Base-by-base conservation (phyloP, 1,140 invertebrate species). In the Megalopta genalis region DNA sequence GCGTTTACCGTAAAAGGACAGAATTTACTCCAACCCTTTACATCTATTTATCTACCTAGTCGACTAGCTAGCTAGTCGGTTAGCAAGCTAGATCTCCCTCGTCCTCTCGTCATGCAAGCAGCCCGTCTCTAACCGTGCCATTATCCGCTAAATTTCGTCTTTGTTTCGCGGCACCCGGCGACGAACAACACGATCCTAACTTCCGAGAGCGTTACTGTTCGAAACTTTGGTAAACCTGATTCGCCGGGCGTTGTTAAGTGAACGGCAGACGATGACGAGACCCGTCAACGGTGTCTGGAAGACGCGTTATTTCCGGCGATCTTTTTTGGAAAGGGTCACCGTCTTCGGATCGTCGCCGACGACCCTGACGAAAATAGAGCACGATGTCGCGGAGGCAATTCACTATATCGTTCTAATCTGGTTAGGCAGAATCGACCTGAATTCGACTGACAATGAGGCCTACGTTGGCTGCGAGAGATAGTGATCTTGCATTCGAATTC, bases 361-460 rank as follows among this genome's bases (percentile, higher is more conserved):
- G 66, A n/a, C 57, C 64, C 27, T 68, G 77, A 0, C 23, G 74
- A 84, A 86, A 89, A 88, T 88, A 88, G 80, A 54, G 79, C 83
- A 84, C 71, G 4, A 59, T 67, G 39, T 63, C 77, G 39, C 54
- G 54, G 66, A 52, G 14, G 77, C 87, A 89, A 90, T 90, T 88
- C 84, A 80, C 82, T 76, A 49, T 54, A 66, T 84, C 25, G 60
- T 73, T 83, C 85, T 87, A 89, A 91, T 89, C 84, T 88, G 62
- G 77, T 90, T 90, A 90, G 63, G 57, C 14, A 66, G 74, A 88
- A 87, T 88, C 65, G 42, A 12, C 66, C 39, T 80, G 77, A 84
- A 87, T 89, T 87, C 32, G 32, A 32, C 32, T 4, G 32, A 32
- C 32, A 32, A 32, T 32, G 32, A 32, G 32, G 4, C 4, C 32